These are phyloP conservation scores for Collichthys lucidus DNA, from an alignment of 2,113 vertebrate species.

Conservation along the genomic window DNA sequence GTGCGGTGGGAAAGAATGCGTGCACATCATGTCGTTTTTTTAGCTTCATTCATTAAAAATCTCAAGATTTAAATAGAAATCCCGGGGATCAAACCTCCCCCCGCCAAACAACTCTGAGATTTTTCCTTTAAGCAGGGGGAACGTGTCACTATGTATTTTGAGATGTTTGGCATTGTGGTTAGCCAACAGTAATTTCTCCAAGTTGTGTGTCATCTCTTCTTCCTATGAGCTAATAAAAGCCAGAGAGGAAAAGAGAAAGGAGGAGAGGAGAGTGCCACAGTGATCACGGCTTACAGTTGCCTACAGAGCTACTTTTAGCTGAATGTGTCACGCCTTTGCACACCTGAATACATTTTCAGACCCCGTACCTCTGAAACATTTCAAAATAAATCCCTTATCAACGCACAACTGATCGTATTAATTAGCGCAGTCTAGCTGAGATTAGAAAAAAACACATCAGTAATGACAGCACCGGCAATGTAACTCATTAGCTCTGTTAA, in stretches of 20 bases:
- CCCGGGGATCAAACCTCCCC: neutral
- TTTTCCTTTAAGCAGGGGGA: conserved; percentile 22
- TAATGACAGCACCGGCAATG: neutral
- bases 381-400: neutral
- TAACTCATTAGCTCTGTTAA: neutral
- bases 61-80: neutral
- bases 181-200: conserved; percentile 40
- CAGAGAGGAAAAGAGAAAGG: conserved; percentile 27
- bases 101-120: neutral
- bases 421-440: neutral
- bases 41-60: conserved; percentile 34
- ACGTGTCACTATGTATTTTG: conserved; percentile 38
- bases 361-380: neutral
- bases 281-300: conserved; percentile 16
- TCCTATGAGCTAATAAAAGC: conserved; percentile 59
- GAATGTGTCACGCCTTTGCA: neutral
- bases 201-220: conserved; percentile 55
- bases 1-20: conserved; percentile 1
- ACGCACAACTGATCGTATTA: no score
- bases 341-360: neutral
- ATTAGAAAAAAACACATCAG: neutral
- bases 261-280: neutral
- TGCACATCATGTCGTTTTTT: neutral
- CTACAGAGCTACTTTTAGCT: conserved; percentile 41
- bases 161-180: conserved; percentile 42